A percentile compares a stretch with the other conserved stretches of the same genome.
These are phyloP conservation scores for Sphyrna mokarran DNA, from an alignment of 2,113 vertebrate genomes.

Conservation along the genomic window DNA sequence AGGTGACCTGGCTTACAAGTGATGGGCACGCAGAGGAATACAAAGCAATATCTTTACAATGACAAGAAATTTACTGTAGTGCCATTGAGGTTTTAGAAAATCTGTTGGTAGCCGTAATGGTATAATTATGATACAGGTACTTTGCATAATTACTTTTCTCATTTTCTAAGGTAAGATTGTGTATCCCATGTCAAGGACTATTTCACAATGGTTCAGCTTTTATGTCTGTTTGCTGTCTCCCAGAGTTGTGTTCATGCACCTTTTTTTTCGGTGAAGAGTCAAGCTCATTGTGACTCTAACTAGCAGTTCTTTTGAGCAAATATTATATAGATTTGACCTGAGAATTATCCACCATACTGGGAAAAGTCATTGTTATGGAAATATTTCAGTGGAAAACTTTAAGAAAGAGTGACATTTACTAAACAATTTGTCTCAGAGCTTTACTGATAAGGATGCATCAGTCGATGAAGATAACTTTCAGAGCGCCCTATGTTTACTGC, in stretches of 20 bases:
- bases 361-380: not conserved
- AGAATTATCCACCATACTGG: not conserved
- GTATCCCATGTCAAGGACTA: not conserved
- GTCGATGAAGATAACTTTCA: not conserved
- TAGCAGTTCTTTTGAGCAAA: not conserved
- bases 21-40: not conserved
- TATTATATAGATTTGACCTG: not conserved
- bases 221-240: not conserved
- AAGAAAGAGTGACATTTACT: not conserved
- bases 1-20: not conserved
- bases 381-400: too few species aligned
- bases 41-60: not conserved
- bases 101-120: too few species aligned
- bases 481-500: not conserved
- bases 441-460: not conserved
- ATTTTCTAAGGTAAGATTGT: not conserved
- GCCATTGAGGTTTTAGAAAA: not conserved
- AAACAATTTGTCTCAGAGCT: not conserved
- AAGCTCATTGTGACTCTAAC: not conserved
- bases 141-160: not conserved
- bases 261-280: not conserved
- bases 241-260: not conserved
- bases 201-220: not conserved
- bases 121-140: not conserved
- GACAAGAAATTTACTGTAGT: too few species aligned